Evolutionary conservation across 2,113 vertebrate genomes (phyloP).

Genomic region (Pseudorhombus dupliciocellatus): DNA sequence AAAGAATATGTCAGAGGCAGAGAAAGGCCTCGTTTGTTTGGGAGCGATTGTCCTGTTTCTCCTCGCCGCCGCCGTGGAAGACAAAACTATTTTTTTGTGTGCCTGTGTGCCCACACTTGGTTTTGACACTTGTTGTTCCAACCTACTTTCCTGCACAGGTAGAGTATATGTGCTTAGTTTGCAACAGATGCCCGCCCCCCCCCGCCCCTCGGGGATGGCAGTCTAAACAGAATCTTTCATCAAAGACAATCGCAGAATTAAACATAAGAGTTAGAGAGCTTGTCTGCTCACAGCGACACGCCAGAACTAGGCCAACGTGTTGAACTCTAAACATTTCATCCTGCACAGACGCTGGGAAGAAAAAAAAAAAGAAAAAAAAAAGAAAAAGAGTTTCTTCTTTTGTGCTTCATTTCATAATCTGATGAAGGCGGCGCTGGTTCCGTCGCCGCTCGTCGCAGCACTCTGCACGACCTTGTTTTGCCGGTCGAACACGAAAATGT

Average conservation of each 20-base stretch:
- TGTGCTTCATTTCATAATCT: constrained; percentile 9
- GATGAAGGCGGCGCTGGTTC: not conserved
- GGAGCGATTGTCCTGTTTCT: constrained; percentile 19
- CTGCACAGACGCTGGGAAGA: not conserved
- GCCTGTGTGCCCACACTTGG: not conserved
- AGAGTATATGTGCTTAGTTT: constrained; percentile 38
- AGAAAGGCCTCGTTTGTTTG: constrained; percentile 58
- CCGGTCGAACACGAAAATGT: not conserved
- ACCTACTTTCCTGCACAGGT: constrained; percentile 57
- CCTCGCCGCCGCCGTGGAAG: constrained; percentile 3
- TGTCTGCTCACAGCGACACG: constrained; percentile 50
- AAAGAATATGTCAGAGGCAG: constrained; percentile 45
- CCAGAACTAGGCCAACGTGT: constrained; percentile 64
- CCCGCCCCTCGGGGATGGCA: constrained; percentile 29
- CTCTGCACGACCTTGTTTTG: not conserved
- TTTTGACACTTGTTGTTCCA: constrained; percentile 51
- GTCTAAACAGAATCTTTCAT: constrained; percentile 76
- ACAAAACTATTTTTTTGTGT: constrained; percentile 13
- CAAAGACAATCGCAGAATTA: constrained; percentile 75
- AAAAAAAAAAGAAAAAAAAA: constrained; percentile 16
- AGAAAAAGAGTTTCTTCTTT: constrained; percentile 4
- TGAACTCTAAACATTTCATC: constrained; percentile 45
- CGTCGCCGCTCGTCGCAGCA: not conserved
- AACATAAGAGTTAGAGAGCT: constrained; percentile 64
- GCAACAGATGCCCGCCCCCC: constrained; percentile 57